phyloP scores from a whole-genome alignment of 2,888 invertebrate species.

The Acronicta psi region DNA sequence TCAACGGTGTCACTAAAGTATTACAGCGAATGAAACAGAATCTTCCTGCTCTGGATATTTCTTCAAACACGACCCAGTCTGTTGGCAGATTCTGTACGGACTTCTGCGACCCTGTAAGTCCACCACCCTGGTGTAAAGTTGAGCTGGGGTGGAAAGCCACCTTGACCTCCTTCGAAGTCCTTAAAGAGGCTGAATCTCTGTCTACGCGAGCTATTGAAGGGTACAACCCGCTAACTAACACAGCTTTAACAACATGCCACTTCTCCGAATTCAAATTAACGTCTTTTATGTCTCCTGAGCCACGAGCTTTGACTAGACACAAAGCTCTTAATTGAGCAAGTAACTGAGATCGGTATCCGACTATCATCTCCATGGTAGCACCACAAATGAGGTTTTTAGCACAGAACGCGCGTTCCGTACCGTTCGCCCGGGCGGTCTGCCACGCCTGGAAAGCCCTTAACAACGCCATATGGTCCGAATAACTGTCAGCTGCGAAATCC shows the following conservation, averaged over 20 bases:
- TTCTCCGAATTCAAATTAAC: conserved; percentile 95
- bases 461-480: conserved; percentile 97
- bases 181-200: conserved; percentile 89
- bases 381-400: conserved; percentile 93
- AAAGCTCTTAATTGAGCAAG: conserved; percentile 94
- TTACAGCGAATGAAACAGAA: conserved; percentile 93
- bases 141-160: conserved; percentile 90
- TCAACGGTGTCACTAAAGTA: conserved; percentile 94
- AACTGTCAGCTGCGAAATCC: conserved; percentile 92
- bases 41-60: conserved; percentile 92
- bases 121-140: conserved; percentile 90
- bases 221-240: conserved; percentile 96
- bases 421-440: conserved; percentile 90
- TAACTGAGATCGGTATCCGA: conserved; percentile 94
- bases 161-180: conserved; percentile 90
- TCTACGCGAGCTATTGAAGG: conserved; percentile 95
- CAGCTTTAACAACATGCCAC: conserved; percentile 97
- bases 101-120: conserved; percentile 69
- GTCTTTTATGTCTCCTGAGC: conserved; percentile 86
- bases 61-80: conserved; percentile 96
- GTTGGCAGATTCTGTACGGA: conserved; percentile 89
- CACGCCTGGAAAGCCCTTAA: conserved; percentile 94
- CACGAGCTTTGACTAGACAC: conserved; percentile 91
- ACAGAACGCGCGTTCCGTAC: conserved; percentile 92
- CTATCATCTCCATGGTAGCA: conserved; percentile 96